Conservation (phyloP, 2,113 vertebrate genomes). For the Elaphurus davidianus region DNA sequence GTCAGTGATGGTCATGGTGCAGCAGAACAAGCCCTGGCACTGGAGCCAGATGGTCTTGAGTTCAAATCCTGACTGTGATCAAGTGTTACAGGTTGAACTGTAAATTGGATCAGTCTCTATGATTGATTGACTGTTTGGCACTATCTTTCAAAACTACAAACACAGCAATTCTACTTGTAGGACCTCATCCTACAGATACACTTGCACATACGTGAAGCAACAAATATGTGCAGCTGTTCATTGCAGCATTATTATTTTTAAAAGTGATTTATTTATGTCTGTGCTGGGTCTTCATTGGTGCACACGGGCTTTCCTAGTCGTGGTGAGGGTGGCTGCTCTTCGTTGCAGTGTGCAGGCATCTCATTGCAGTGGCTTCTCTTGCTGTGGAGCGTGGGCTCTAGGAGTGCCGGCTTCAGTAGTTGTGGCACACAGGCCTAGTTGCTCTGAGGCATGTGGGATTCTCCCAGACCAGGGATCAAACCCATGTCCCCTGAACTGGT, state of each 20-base stretch:
- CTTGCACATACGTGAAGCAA: neutral
- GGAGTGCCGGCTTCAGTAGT: neutral
- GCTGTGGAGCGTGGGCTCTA: neutral
- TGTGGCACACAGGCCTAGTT: neutral
- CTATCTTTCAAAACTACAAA: neutral
- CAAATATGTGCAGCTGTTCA: neutral
- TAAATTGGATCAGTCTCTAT: neutral
- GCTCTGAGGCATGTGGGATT: neutral
- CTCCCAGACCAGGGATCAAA: neutral
- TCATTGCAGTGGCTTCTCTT: neutral
- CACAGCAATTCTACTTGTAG: neutral
- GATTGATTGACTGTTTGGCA: neutral
- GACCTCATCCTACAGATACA: neutral
- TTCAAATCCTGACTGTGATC: neutral
- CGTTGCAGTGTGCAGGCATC: rapidly evolving
- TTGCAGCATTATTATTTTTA: neutral
- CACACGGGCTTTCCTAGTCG: neutral
- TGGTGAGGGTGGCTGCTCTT: neutral
- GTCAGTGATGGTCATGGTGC: neutral
- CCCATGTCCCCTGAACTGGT: neutral
- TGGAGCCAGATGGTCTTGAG: neutral
- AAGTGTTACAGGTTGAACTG: neutral
- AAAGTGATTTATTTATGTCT: neutral
- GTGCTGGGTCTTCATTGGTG: neutral
- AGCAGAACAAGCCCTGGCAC: neutral